Evolutionary conservation across 2,888 invertebrate genomes (phyloP), one percentile per base, ranked within the genome.

Genomic region (Sesamia inferens): DNA sequence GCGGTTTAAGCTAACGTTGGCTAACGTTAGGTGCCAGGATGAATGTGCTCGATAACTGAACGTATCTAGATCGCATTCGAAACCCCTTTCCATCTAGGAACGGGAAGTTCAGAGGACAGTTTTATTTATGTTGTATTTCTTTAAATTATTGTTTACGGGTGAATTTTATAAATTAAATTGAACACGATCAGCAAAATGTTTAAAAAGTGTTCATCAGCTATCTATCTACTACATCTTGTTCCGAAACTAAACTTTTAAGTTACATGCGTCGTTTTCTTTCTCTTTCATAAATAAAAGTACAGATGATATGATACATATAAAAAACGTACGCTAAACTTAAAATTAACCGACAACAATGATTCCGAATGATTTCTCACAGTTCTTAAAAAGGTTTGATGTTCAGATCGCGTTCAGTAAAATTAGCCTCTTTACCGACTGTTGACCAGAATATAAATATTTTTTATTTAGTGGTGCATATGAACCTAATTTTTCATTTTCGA

Each of bases 1-100:
- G 79, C 71, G 85, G 84, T 78, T 74, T 74, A 55, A 74, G 71
- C 67, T 5, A 24, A 48, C 64, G 58, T 54, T 76, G 19, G 48
- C 51, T 3, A 24, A 48, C 64, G 58, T 54, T 76, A 13, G 48
- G 61, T 10, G 31, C 14, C 73, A 44, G 51, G 42, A 71, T 71
- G 47, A 61, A 81, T 71, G 66, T 58, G 59, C 51, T 42, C 19
- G 14, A 70, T 51, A 31, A 59, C 61, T 68, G 10, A 54, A 64
- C 68, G 31, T 68, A 69, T 71, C 71, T 39, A 66, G 54, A 76
- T 76, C 42, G 68, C 57, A 55, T 73, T 55, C 14, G 5, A 16
- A 67, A 57, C 47, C 22, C 22, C 11, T 74, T 70, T 69, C n/a
- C 81, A 76, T 67, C 66, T 69, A 76, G 51, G 2, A 63, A 71